Evolutionary conservation across 2,888 invertebrate species (phyloP).

Genomic region (Acronicta psi): DNA sequence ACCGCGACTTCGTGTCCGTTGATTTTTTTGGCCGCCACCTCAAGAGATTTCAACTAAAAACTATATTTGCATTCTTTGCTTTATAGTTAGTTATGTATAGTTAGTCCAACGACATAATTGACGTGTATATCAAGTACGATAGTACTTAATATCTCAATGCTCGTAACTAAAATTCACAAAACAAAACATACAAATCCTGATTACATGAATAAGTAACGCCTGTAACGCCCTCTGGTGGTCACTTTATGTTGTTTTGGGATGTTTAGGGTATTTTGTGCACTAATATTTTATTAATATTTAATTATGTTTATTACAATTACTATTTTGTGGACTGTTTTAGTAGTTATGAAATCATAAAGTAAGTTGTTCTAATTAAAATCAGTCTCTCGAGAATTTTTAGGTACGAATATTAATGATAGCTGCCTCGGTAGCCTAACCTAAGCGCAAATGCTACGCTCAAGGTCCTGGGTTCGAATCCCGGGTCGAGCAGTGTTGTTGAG

Average conservation of each 20-base stretch:
- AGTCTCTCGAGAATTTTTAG: constrained; percentile 8
- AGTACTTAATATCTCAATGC: not conserved
- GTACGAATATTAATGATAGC: too few relatives aligned
- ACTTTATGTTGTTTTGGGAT: constrained; percentile 1
- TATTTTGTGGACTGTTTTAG: constrained; percentile 2
- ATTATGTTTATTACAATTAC: constrained; percentile 1
- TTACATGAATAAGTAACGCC: constrained; percentile 15
- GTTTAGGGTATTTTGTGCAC: not conserved
- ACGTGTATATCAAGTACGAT: too few relatives aligned
- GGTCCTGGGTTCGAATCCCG: too few relatives aligned
- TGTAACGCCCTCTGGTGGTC: constrained; percentile 1
- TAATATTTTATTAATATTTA: constrained; percentile 18
- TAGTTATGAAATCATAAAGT: constrained; percentile 4
- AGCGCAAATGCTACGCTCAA: too few relatives aligned
- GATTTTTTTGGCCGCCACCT: too few relatives aligned
- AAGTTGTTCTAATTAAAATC: constrained; percentile 16
- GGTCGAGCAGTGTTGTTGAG: too few relatives aligned
- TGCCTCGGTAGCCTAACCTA: too few relatives aligned
- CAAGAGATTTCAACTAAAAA: too few relatives aligned
- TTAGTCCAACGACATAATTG: too few relatives aligned
- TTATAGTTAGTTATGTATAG: too few relatives aligned
- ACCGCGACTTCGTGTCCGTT: too few relatives aligned
- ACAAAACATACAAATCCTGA: constrained; percentile 8
- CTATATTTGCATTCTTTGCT: too few relatives aligned
- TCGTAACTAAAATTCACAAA: constrained; percentile 10